Base-by-base conservation (phyloP, 2,888 invertebrate species). In the Drosophila meridionalis region DNA sequence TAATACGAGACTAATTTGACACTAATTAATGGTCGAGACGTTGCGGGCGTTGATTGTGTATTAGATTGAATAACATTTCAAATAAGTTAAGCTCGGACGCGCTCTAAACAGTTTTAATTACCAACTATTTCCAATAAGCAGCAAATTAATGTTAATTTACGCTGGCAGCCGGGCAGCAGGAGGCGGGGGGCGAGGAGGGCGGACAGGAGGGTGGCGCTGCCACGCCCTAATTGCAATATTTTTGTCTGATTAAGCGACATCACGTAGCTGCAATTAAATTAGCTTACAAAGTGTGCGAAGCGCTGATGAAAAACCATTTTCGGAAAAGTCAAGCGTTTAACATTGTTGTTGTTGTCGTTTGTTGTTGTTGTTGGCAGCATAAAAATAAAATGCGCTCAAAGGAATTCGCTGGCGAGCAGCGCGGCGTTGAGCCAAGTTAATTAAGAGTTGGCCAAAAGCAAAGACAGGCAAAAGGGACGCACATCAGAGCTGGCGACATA, bases 191-290 rank as follows among this genome's bases (percentile, higher is more conserved):
- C 20, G 20, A 20, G n/a, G 45, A 0, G n/a, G n/a, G n/a, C 3
- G 7, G 40, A 6, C 7, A n/a, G 30, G 45, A 14, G 30, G 20
- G 40, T 6, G 14, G 55, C n/a, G 11, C 14, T 32, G 56, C 56
- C 66, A 78, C 78, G 78, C 78, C 82, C 82, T 67, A 73, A 78
- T 78, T 78, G 78, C 69, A 78, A 78, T 78, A 78, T 80, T 82
- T 80, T 76, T 63, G 65, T 45, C 77, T 72, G 69, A 80, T 80
- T 80, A 76, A 73, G 73, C 90, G 80, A 76, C 80, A 73, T 74
- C 88, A 84, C 90, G 90, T 84, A 80, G 80, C 83, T 74, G 77
- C 86, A 90, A 84, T 84, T 84, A 84, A 84, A 90, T 84, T 84
- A 88, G 79, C 89, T 72, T 82, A 83, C 81, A 83, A 80, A 80